Base-by-base conservation (phyloP, 1,140 invertebrate species). In the Pentalonia nigronervosa region DNA sequence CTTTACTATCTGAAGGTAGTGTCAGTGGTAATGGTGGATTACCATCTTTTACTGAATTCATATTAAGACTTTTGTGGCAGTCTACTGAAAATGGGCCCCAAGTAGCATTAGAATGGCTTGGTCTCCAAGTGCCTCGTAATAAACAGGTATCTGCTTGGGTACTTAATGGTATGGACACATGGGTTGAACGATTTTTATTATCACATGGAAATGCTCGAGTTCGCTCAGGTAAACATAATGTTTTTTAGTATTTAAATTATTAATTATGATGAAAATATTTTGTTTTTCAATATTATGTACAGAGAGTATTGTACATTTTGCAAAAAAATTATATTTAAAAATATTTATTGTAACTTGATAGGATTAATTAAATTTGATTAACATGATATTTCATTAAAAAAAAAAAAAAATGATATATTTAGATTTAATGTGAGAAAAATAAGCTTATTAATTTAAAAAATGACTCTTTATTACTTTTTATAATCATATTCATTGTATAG, bases 91-190 rank as follows among this genome's bases (percentile, higher is more conserved):
- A 97, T 94, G 98, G 98, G 94, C 98, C 98, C 8, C 98, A 98
- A 95, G 97, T 97, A 34, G 98, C 98, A 84, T 96, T 99, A 7
- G 98, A 99, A 94, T 99, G 98, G 98, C 95, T 99, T 47, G 97
- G 98, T 8, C 95, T 97, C 83, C 97, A 97, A 95, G 96, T 98
- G 8, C 98, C 98, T 1, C 96, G 98, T 76, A 99, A 98, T 95
- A 98, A 98, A 95, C 96, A 98, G 47, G 98, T 98, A 0, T 98
- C 98, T 95, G 96, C 97, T 83, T 99, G 98, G 97, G 98, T 98
- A 1, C 96, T 99, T 21, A 97, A 97, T 94, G 97, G 97, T 25
- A 96, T 98, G 94, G 98, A 99, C 91, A 97, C 96, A 8, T 99
- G 98, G 98, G 96, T 99, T 67, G 98, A 99, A 95, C 97, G 97